Evolutionary conservation across 2,113 vertebrate genomes (phyloP).

Genomic region (Gambusia holbrooki): DNA sequence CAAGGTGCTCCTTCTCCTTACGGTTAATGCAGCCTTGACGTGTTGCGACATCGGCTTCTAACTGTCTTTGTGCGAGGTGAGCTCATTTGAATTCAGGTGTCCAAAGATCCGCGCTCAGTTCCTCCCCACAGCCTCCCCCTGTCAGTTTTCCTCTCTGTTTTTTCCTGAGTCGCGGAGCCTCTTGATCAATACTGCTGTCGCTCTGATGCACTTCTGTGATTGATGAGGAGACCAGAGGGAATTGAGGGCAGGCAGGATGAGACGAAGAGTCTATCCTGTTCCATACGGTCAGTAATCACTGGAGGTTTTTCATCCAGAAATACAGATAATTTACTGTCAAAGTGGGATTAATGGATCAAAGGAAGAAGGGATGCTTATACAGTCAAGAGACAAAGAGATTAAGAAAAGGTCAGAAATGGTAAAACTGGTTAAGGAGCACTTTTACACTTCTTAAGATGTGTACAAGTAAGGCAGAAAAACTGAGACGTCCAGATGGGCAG

Average conservation of each 20-base stretch:
- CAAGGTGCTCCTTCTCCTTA: neutral
- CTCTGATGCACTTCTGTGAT: constrained; percentile 48
- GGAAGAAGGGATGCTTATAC: neutral
- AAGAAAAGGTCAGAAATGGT: constrained; percentile 23
- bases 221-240: constrained; percentile 47
- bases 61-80: neutral
- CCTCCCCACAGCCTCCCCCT: neutral
- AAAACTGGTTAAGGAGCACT: constrained; percentile 34
- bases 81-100: neutral
- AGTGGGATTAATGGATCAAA: neutral
- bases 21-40: neutral
- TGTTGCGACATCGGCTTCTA: neutral
- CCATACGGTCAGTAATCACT: neutral
- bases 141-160: constrained; percentile 31
- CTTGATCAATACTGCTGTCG: constrained; percentile 72
- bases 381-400: neutral
- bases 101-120: neutral
- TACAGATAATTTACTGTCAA: constrained; percentile 7
- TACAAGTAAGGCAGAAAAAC: constrained; percentile 20
- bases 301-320: neutral
- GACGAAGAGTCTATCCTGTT: neutral
- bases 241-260: constrained; percentile 25
- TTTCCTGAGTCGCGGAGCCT: constrained; percentile 26
- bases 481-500: constrained; percentile 53
- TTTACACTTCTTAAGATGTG: constrained; percentile 24